These are phyloP conservation scores for Vanessa atalanta DNA, from an alignment of 1,140 invertebrate genomes.

Conservation along the genomic window DNA sequence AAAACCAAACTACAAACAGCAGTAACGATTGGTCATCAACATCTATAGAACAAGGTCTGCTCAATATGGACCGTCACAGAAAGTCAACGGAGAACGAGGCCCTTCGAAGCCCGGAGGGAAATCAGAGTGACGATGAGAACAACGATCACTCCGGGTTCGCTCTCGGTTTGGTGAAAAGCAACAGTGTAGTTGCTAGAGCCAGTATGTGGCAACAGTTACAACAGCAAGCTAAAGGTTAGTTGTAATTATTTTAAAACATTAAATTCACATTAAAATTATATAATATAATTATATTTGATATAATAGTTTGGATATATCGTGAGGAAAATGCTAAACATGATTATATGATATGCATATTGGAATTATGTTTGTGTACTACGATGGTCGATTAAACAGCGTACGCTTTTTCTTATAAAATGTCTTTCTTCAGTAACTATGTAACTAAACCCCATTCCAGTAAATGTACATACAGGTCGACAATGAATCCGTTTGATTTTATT, in stretches of 20 bases:
- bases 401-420: no score
- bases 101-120: slow-evolving; percentile 51
- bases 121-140: slow-evolving; percentile 61
- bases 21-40: slow-evolving; percentile 71
- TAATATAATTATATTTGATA: no score
- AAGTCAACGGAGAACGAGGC: slow-evolving; percentile 67
- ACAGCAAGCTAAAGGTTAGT: slow-evolving; percentile 78
- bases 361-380: no score
- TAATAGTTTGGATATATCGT: no score
- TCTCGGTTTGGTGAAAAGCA: slow-evolving; percentile 80
- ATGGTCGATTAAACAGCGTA: no score
- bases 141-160: slow-evolving; percentile 58
- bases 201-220: slow-evolving; percentile 84
- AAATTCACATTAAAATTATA: no score
- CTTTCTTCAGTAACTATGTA: no score
- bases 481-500: no score
- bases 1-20: slow-evolving; percentile 68
- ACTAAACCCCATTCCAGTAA: no score
- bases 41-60: slow-evolving; percentile 62
- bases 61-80: slow-evolving; percentile 66
- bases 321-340: no score
- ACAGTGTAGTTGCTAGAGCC: slow-evolving; percentile 83
- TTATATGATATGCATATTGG: no score
- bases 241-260: not conserved
- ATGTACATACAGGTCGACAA: no score